Percentiles rank a stretch among this genome's conserved stretches.
These are phyloP conservation scores for Prorops nasuta DNA, from an alignment of 1,140 invertebrate species.

Conservation along the genomic window DNA sequence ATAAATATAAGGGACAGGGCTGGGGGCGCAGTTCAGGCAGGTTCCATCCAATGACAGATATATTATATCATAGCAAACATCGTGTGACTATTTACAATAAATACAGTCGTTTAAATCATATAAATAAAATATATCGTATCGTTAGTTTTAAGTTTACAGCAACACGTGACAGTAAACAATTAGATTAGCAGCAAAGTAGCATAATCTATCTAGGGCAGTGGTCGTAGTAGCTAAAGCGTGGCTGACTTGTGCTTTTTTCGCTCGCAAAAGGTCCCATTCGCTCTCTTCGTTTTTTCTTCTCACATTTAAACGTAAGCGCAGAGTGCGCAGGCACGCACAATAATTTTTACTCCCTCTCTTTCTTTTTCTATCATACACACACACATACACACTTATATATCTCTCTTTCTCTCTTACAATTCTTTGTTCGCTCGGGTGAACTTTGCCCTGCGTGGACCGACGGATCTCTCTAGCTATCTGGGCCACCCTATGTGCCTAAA, in stretches of 20 bases:
- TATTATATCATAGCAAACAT: slow-evolving; percentile 54
- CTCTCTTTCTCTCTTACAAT: not conserved
- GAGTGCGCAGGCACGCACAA: not conserved
- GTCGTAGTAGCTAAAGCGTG: slow-evolving; percentile 48
- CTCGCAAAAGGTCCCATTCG: slow-evolving; percentile 14
- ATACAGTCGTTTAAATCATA: slow-evolving; percentile 52
- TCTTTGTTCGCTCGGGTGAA: not conserved
- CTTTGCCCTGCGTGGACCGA: not conserved
- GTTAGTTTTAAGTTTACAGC: slow-evolving; percentile 50
- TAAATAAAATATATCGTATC: slow-evolving; percentile 54
- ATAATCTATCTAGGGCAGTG: slow-evolving; percentile 47
- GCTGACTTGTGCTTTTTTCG: slow-evolving; percentile 28
- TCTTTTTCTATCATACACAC: not conserved
- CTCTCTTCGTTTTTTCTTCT: slow-evolving; percentile 7
- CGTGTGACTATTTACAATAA: slow-evolving; percentile 55
- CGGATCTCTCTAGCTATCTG: too few relatives aligned
- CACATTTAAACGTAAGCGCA: not conserved
- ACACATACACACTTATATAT: not conserved
- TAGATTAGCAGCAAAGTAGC: slow-evolving; percentile 52
- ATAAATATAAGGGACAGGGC: slow-evolving; percentile 14
- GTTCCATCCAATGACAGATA: slow-evolving; percentile 51
- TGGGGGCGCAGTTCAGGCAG: slow-evolving; percentile 27
- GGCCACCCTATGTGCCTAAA: not conserved
- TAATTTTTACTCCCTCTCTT: not conserved
- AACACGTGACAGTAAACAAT: slow-evolving; percentile 54